phyloP scores from a whole-genome alignment of 2,888 invertebrate genomes.

The Rosalia funebris region DNA sequence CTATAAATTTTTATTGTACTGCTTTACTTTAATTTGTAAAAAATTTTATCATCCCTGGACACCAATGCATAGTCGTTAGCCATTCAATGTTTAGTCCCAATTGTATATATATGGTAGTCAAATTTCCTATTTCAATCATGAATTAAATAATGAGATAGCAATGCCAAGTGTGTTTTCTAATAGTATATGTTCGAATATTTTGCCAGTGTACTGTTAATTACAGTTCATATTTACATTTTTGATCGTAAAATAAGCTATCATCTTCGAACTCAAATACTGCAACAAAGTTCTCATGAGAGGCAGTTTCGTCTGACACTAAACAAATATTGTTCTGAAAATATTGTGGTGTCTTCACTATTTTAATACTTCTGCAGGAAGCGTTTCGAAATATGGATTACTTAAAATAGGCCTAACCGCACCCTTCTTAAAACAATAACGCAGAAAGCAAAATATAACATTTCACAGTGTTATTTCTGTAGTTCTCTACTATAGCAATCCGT shows the following conservation, averaged over 20 bases:
- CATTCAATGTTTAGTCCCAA: too few species aligned
- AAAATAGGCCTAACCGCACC: conserved; percentile 7
- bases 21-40: too few species aligned
- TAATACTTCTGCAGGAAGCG: conserved; percentile 15
- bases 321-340: conserved; percentile 20
- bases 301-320: conserved; percentile 1
- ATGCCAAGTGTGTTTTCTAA: too few species aligned
- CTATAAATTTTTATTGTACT: too few species aligned
- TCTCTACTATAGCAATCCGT: not conserved
- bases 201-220: not conserved
- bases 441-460: not conserved
- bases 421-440: conserved; percentile 18
- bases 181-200: too few species aligned
- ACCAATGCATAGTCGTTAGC: too few species aligned
- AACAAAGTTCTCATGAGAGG: not conserved
- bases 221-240: not conserved
- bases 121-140: too few species aligned
- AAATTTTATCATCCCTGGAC: too few species aligned
- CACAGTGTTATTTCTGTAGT: not conserved
- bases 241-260: not conserved
- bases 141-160: too few species aligned
- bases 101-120: too few species aligned
- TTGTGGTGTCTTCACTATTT: conserved; percentile 10
- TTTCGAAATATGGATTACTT: conserved; percentile 18
- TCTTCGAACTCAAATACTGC: not conserved